Percentiles rank a stretch among this genome's conserved stretches.
These are phyloP conservation scores for Thera obeliscata DNA, from an alignment of 2,888 invertebrate genomes.

Conservation along the genomic window DNA sequence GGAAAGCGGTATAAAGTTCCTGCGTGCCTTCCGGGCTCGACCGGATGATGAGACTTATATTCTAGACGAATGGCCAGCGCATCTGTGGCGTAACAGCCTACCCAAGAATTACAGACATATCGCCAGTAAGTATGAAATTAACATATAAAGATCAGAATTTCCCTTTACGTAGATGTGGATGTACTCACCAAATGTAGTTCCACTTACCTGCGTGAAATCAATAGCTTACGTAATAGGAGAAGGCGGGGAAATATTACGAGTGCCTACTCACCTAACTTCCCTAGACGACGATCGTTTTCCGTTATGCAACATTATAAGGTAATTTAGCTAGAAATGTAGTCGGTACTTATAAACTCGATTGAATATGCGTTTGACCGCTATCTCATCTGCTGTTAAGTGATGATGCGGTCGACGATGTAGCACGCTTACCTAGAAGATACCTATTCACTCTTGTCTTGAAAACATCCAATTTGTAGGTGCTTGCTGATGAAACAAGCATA, in stretches of 20 bases:
- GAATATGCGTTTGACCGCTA: no score
- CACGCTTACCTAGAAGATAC: no score
- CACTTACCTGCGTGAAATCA: not conserved
- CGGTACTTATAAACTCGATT: no score
- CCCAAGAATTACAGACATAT: constrained; percentile 89
- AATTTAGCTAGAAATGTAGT: no score
- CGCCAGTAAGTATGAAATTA: constrained; percentile 80
- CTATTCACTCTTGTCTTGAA: no score
- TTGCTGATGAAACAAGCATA: no score
- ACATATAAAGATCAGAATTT: not conserved
- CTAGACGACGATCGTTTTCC: not conserved
- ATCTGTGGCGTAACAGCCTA: constrained; percentile 91
- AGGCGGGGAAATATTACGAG: not conserved
- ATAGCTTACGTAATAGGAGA: not conserved
- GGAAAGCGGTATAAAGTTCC: constrained; percentile 87
- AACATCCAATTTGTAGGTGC: no score
- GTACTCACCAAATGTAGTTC: not conserved
- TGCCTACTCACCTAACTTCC: not conserved
- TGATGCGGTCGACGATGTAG: no score
- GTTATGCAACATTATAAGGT: no score
- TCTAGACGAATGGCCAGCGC: constrained; percentile 90
- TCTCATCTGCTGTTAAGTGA: no score
- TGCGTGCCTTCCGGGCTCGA: constrained; percentile 91
- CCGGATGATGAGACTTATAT: constrained; percentile 90
- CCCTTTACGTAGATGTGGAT: not conserved